Base-by-base conservation (phyloP, 2,888 invertebrate species). In the Microplitis manilae region DNA sequence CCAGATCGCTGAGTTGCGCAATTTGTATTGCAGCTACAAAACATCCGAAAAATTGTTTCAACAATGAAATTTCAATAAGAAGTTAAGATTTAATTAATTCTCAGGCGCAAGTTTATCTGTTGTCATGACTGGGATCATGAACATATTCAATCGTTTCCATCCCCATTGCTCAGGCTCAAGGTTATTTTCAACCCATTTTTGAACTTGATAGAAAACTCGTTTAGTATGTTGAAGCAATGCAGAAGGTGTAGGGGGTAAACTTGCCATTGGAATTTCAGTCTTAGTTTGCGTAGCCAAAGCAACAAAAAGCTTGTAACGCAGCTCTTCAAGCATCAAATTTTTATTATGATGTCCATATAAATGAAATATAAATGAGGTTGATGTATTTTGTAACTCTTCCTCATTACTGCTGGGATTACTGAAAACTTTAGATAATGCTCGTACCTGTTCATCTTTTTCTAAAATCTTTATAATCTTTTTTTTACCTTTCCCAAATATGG, bases 141-240 rank as follows among this genome's bases (percentile, higher is more conserved):
- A 74, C 8, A 77, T 70, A 15, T 41, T 75, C 39, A 70, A 69
- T 60, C 78, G 71, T 77, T 77, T 76, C 81, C 82, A 82, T 17
- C 80, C 81, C 78, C 83, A 82, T 59, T 80, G 59, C 62, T 76
- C 76, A 67, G 82, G 75, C 17, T 81, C 70, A 64, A 82, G 61
- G 13, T 79, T 65, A 17, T 79, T 81, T 5, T 79, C 80, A 75
- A 80, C 64, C 83, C 82, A 85, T 72, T 73, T 77, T 75, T 83
- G 80, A 30, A 83, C 78, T 79, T 81, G 80, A 73, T 80, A 79
- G 68, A 81, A 83, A 30, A 50, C 73, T 40, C 77, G 73, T 40
- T 77, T 77, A 6, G 72, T 70, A 62, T 80, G 77, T 64, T 79
- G 71, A 17, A 17, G 68, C 13, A 80, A 59, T 9, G 68, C 73